Base-by-base conservation (phyloP, 1,140 invertebrate species). In the Oncopodura yosiiana region DNA sequence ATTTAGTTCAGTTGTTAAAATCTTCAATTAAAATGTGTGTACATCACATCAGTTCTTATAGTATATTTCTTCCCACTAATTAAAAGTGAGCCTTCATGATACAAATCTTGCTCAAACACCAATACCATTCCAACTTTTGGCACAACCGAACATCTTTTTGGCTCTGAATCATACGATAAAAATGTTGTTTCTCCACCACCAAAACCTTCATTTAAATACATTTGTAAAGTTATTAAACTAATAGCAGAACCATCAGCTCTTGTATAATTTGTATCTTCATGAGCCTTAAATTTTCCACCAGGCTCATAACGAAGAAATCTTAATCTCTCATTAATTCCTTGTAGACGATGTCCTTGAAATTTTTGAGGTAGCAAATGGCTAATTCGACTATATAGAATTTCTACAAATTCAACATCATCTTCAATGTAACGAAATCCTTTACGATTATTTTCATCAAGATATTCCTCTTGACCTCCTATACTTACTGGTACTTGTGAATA, bases 131-230 rank as follows among this genome's bases (percentile, higher is more conserved):
- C 53, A 9, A 29, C 3, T 49, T 56, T 32, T 0, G 53, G 53
- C 1, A 42, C 18, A 0, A 56, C 46, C 0, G 38, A 37, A 9
- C 41, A 6, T 4, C 8, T 37, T 1, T 30, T 30, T 6, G 11
- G 2, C 21, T 38, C 11, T 23, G 11, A 6, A 19, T 41, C 38
- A 26, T 9, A 16, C 3, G 43, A 18, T 1, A 60, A 24, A 29
- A 60, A 56, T 14, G 53, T 60, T 0, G 58, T 60, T 32, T 51
- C 53, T 6, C 58, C 58, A 14, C 58, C 58, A 19, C 44, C 30
- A 52, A 56, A 52, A 29, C 37, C 49, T 46, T 30, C 53, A 23
- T 60, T 60, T 19, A 60, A 32, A 27, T 60, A 60, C 11, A 60
- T 56, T 46, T 60, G 58, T 9, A 60, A 37, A 16, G 53, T 60